Conservation (phyloP, 2,888 invertebrate genomes). For the Chloroclysta siterata region DNA sequence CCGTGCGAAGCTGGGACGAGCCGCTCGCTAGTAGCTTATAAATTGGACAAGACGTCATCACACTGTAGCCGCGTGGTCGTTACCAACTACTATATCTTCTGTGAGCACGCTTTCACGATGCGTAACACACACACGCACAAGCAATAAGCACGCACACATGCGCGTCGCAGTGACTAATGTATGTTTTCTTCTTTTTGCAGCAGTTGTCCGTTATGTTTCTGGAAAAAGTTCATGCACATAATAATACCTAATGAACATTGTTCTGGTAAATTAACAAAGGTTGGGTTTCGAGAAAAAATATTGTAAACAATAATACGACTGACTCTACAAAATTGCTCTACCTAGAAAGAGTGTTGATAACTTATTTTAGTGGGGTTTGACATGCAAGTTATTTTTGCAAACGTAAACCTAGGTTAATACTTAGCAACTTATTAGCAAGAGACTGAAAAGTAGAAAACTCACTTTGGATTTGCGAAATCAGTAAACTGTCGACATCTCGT, state of each 20-base stretch:
- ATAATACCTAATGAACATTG: background rate
- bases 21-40: conserved; percentile 11
- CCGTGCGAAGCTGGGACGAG: too few species aligned
- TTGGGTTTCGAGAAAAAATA: background rate
- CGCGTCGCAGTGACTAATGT: conserved; percentile 36
- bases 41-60: conserved; percentile 43
- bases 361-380: too few species aligned
- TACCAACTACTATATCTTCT: conserved; percentile 6
- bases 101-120: conserved; percentile 59
- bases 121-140: conserved; percentile 37
- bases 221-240: background rate
- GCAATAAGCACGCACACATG: conserved; percentile 32
- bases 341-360: background rate
- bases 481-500: conserved; percentile 4
- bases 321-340: background rate
- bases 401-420: too few species aligned
- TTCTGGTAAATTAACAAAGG: background rate
- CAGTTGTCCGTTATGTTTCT: conserved; percentile 36
- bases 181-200: conserved; percentile 38
- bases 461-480: background rate
- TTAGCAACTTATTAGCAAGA: background rate
- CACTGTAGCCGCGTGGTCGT: conserved; percentile 51
- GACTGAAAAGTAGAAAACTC: background rate
- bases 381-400: too few species aligned
- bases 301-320: background rate